Percentiles rank a stretch among this genome's conserved stretches.
These are phyloP conservation scores for Bufo gargarizans DNA, from an alignment of 2,113 vertebrate genomes.

Conservation along the genomic window DNA sequence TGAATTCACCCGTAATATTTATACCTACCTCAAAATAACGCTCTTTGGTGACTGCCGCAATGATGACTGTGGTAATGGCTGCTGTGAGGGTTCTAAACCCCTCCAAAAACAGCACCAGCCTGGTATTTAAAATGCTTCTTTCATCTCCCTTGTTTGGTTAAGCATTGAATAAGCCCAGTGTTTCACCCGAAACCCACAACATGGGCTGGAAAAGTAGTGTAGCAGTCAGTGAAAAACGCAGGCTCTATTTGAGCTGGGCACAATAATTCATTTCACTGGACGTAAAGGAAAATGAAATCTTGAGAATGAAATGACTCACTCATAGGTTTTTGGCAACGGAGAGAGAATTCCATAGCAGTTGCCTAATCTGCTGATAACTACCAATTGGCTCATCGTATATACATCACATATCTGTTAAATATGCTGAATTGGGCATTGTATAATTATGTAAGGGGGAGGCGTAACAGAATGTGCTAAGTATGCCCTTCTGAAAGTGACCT, in stretches of 20 bases:
- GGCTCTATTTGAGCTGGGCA: slow-evolving; percentile 37
- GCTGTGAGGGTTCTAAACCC: background rate
- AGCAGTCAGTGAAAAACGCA: background rate
- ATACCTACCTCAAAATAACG: background rate
- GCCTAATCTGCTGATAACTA: slow-evolving; percentile 48
- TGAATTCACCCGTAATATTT: slow-evolving; percentile 33
- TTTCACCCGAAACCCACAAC: slow-evolving; percentile 37
- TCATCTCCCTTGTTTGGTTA: slow-evolving; percentile 56
- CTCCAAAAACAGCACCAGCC: slow-evolving; percentile 31
- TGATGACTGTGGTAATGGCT: slow-evolving; percentile 24
- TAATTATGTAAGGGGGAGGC: slow-evolving; percentile 25
- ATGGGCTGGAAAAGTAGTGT: slow-evolving; percentile 32
- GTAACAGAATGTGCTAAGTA: slow-evolving; percentile 13
- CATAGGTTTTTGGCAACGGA: slow-evolving; percentile 23
- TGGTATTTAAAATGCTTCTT: slow-evolving; percentile 42
- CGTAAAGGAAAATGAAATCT: slow-evolving; percentile 50
- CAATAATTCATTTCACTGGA: slow-evolving; percentile 51
- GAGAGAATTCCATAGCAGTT: slow-evolving; percentile 45
- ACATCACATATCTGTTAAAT: slow-evolving; percentile 39
- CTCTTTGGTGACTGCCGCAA: background rate
- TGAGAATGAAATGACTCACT: slow-evolving; percentile 55
- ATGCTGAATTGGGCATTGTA: slow-evolving; percentile 57
- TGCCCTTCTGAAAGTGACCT: slow-evolving; percentile 31
- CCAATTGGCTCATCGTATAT: slow-evolving; percentile 13
- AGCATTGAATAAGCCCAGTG: slow-evolving; percentile 49